Evolutionary conservation across 2,888 invertebrate species (phyloP), one percentile per base, ranked within the genome.

Genomic region (Drosophila lacicola): DNA sequence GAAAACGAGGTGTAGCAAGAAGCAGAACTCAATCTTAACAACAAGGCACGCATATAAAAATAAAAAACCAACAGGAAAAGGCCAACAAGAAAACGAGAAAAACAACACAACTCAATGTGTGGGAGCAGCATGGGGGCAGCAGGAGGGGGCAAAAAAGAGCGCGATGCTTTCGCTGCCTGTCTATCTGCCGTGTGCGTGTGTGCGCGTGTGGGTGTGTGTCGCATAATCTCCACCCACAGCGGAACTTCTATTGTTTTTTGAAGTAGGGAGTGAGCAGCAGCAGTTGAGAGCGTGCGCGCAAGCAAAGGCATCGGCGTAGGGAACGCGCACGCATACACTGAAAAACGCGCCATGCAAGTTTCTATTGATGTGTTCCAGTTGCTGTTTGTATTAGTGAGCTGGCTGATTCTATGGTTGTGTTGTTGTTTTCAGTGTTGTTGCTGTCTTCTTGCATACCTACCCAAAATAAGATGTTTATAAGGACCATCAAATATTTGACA

Each of bases 381-480:
- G 71, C 57, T 78, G 39, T 57, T 50, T 68, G 74, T 62, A 49
- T 75, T 58, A 37, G 67, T 72, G 49, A 54, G 64, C 47, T 53
- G 70, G 45, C 45, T 67, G 56, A 29, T 63, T 74, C 57, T 70
- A 8, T 21, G 21, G 54, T 41, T 42, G 41, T 72, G 60, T 58
- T 55, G 49, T 55, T 63, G 29, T 42, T 25, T 25, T 25, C 8
- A 25, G 25, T 44, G 39, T 69, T 69, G 63, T 61, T 58, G 46
- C 58, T 65, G 53, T 41, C 46, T 42, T 37, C 63, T 58, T 60
- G 63, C 60, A 65, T 80, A 90, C 91, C 85, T 91, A 92, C 92
- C 92, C 89, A 92, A 88, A 92, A 92, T 76, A 91, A 84, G 70
- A 92, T 85, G 84, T 92, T 92, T 81, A 92, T 90, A 75, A 92